A percentile compares a stretch with the other conserved stretches of the same genome.
Evolutionary conservation across 1,140 invertebrate species (phyloP).

Genomic region (Rhagoletis zephyria): DNA sequence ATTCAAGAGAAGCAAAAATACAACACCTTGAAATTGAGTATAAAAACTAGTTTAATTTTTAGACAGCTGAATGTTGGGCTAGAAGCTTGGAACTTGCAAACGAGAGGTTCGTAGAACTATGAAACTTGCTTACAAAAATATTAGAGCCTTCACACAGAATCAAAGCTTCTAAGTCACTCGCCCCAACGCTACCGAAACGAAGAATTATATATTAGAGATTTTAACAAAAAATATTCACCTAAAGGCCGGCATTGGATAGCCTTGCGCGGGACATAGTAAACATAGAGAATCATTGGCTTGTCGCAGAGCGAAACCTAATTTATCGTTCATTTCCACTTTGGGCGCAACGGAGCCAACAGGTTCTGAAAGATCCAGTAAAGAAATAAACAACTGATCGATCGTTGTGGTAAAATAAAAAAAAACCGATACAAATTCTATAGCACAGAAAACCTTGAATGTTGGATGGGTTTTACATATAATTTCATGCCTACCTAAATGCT

Average conservation of each 20-base stretch:
- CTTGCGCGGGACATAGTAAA: conserved; percentile 77
- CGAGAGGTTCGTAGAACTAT: conserved; percentile 63
- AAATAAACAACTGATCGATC: too few species aligned
- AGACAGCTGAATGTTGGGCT: conserved; percentile 2
- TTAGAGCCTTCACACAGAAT: too few species aligned
- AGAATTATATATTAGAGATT: not conserved
- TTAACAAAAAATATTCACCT: conserved; percentile 69
- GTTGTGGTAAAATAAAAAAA: conserved; percentile 45
- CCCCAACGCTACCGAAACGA: too few species aligned
- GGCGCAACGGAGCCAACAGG: conserved; percentile 81
- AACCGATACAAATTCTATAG: conserved; percentile 22
- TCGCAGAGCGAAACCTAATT: conserved; percentile 61
- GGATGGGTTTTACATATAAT: conserved; percentile 56
- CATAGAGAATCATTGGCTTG: conserved; percentile 80
- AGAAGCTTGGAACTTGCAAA: conserved; percentile 54
- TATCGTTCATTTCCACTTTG: conserved; percentile 72
- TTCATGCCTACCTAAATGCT: conserved; percentile 75
- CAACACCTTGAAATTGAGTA: not conserved
- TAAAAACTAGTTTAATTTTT: not conserved
- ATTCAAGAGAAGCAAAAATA: not conserved
- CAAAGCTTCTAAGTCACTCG: too few species aligned
- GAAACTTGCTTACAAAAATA: conserved; percentile 76
- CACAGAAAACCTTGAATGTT: conserved; percentile 38
- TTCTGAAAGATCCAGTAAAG: conserved; percentile 74
- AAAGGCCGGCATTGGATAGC: conserved; percentile 77